Evolutionary conservation across 2,113 vertebrate genomes (phyloP).

Genomic region (Lycocorax pyrrhopterus): DNA sequence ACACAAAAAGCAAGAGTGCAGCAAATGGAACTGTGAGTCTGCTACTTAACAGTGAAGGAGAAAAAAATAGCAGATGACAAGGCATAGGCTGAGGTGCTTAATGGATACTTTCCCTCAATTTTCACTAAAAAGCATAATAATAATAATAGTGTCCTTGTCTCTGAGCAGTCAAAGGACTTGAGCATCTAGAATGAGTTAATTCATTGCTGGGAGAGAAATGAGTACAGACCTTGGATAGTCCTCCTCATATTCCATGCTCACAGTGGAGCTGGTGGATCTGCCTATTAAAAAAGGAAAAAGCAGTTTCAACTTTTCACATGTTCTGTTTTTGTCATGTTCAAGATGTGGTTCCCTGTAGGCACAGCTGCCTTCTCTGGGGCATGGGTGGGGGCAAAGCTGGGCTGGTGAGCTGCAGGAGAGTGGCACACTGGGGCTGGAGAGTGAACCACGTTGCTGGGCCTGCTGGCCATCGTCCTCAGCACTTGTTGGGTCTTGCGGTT

Average conservation of each 20-base stretch:
- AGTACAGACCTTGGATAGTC: neutral
- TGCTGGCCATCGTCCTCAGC: neutral
- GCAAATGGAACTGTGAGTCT: slow-evolving; percentile 56
- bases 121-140: slow-evolving; percentile 56
- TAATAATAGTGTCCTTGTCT: slow-evolving; percentile 31
- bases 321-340: neutral
- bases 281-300: neutral
- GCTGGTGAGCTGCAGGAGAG: neutral
- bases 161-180: slow-evolving; percentile 19
- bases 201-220: neutral
- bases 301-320: neutral
- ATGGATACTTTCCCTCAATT: slow-evolving; percentile 66
- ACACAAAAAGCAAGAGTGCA: slow-evolving; percentile 48
- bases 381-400: neutral
- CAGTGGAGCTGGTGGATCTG: neutral
- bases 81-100: slow-evolving; percentile 56
- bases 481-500: neutral
- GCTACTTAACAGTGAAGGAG: slow-evolving; percentile 42
- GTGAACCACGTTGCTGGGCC: neutral
- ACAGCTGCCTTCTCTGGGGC: neutral
- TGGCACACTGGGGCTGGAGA: rapidly evolving
- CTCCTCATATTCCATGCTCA: neutral
- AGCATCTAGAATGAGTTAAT: slow-evolving; percentile 34
- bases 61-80: slow-evolving; percentile 48
- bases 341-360: neutral